phyloP scores from a whole-genome alignment of 2,797 vertebrate species.

The Pipistrellus pygmaeus region DNA sequence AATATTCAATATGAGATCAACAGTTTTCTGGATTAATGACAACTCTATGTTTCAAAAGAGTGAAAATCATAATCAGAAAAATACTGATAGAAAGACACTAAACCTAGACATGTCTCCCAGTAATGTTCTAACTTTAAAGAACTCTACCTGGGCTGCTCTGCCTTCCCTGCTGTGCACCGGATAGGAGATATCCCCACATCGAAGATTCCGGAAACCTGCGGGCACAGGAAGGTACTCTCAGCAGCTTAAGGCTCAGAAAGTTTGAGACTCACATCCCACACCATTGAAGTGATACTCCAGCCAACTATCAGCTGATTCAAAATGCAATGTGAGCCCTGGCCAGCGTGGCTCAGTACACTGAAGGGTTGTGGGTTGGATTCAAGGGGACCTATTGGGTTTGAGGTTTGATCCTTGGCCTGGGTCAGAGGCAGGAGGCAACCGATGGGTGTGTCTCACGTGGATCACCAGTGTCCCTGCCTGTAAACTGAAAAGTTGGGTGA shows the following conservation, averaged over 20 bases:
- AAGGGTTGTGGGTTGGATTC: too few relatives aligned
- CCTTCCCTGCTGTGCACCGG: background rate
- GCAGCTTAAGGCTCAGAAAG: background rate
- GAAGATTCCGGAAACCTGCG: background rate
- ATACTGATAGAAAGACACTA: background rate
- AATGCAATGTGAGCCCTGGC: background rate
- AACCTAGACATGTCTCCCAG: background rate
- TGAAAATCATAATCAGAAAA: slow-evolving; percentile 3
- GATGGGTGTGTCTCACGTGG: too few relatives aligned
- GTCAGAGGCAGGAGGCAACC: too few relatives aligned
- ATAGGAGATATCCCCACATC: background rate
- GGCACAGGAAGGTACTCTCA: background rate
- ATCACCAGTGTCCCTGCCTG: background rate
- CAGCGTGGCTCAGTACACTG: too few relatives aligned
- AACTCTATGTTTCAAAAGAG: slow-evolving; percentile 44
- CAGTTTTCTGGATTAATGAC: slow-evolving; percentile 16
- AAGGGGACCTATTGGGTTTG: too few relatives aligned
- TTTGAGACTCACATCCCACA: background rate
- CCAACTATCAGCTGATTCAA: background rate
- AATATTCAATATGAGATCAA: background rate
- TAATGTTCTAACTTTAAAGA: slow-evolving; percentile 40
- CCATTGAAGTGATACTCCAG: background rate
- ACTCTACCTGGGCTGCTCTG: background rate
- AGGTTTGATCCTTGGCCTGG: too few relatives aligned
- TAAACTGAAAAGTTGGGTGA: background rate